Conservation (phyloP, 2,113 vertebrate species). For the Lipophrys pholis region DNA sequence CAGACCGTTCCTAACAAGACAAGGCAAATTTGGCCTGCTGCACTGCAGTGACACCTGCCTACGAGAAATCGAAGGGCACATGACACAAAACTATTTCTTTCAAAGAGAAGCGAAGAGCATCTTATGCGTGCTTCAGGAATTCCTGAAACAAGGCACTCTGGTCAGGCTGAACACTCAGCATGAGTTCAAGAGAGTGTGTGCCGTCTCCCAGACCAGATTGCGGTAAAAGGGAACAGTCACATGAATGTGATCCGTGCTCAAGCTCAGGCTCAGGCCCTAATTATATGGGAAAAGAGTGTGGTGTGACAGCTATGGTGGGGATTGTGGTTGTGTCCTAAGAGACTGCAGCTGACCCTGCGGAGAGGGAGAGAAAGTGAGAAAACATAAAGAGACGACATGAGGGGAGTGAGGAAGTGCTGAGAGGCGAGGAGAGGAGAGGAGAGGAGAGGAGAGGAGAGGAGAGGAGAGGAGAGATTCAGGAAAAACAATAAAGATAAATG, state of each 20-base stretch:
- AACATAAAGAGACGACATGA: conserved; percentile 37
- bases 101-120: conserved; percentile 37
- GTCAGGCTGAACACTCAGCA: conserved; percentile 73
- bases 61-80: conserved; percentile 23
- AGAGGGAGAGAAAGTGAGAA: conserved; percentile 62
- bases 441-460: conserved; percentile 5
- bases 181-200: conserved; percentile 73
- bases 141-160: conserved; percentile 72
- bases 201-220: conserved; percentile 76
- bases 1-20: conserved; percentile 21
- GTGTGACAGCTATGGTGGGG: conserved; percentile 78
- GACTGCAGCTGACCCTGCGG: conserved; percentile 72
- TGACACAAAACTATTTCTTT: conserved; percentile 16
- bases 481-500: conserved; percentile 13
- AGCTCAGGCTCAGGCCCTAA: conserved; percentile 78
- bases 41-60: conserved; percentile 48
- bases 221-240: conserved; percentile 78
- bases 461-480: conserved; percentile 14
- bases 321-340: conserved; percentile 76
- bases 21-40: conserved; percentile 30
- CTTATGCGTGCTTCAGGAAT: conserved; percentile 64
- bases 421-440: conserved; percentile 20
- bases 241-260: conserved; percentile 80
- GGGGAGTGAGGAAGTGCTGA: conserved; percentile 16
- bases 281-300: conserved; percentile 81